A percentile compares a stretch with the other conserved stretches of the same genome.
phyloP scores from a whole-genome alignment of 1,140 invertebrate species.

The Rhagoletis pomonella region DNA sequence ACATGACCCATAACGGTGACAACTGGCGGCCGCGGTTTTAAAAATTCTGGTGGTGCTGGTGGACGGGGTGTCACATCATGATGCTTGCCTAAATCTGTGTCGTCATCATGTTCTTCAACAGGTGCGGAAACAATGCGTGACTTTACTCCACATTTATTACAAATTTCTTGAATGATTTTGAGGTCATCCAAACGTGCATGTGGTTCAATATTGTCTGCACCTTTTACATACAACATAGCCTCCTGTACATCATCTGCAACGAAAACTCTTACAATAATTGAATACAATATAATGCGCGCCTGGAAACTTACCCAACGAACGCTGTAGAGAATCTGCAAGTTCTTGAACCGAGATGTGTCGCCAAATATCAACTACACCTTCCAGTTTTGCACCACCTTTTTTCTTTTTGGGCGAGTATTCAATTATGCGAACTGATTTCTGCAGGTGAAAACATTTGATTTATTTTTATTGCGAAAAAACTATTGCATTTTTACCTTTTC shows the following conservation, averaged over 20 bases:
- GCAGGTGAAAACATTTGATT: constrained; percentile 57
- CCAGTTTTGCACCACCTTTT: constrained; percentile 59
- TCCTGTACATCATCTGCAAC: constrained; percentile 81
- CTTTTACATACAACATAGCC: constrained; percentile 80
- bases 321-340: constrained; percentile 79
- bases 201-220: constrained; percentile 75
- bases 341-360: constrained; percentile 85
- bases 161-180: constrained; percentile 79
- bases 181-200: constrained; percentile 75
- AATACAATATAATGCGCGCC: not conserved
- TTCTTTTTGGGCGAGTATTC: constrained; percentile 76
- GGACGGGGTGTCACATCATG: constrained; percentile 77
- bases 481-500: constrained; percentile 71
- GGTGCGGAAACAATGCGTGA: constrained; percentile 77
- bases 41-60: constrained; percentile 78
- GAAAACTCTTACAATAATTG: constrained; percentile 50
- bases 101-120: constrained; percentile 65
- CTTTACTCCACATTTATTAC: constrained; percentile 80
- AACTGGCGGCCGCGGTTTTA: constrained; percentile 87
- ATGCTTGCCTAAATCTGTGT: constrained; percentile 67
- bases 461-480: constrained; percentile 50
- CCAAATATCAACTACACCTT: constrained; percentile 81
- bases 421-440: constrained; percentile 76
- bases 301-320: constrained; percentile 63
- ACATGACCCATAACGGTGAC: constrained; percentile 99